Conservation (phyloP, 2,113 vertebrate species). For the Prunella fulvescens region DNA sequence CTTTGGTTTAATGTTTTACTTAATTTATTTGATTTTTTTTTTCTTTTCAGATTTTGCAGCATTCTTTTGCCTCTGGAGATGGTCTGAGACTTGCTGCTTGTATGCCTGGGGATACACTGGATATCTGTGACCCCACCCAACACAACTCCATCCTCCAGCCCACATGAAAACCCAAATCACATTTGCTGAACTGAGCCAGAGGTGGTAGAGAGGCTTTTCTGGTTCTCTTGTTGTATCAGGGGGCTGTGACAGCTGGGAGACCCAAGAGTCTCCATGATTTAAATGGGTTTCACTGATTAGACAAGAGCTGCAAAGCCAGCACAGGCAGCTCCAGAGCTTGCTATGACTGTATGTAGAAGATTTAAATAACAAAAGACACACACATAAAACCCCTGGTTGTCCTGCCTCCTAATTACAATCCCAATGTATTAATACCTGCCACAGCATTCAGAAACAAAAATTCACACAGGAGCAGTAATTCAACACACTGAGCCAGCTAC, state of each 20-base stretch:
- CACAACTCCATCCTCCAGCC: accelerated
- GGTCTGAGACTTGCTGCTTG: not conserved
- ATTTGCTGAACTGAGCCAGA: not conserved
- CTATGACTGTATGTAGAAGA: not conserved
- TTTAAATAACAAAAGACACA: not conserved
- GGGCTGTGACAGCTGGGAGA: not conserved
- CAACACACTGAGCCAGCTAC: not conserved
- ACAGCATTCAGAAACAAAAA: not conserved
- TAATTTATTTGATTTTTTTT: not conserved
- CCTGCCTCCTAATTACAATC: not conserved
- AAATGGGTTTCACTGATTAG: not conserved
- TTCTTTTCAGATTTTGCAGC: not conserved
- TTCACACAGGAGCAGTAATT: not conserved
- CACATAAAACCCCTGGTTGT: not conserved
- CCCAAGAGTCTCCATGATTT: not conserved
- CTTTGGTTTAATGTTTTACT: not conserved
- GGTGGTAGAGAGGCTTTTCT: not conserved
- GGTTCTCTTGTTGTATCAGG: not conserved
- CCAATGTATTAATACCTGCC: not conserved
- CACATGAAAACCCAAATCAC: accelerated
- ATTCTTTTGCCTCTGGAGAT: not conserved
- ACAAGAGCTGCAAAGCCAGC: not conserved
- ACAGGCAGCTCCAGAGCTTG: not conserved
- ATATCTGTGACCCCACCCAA: no score
- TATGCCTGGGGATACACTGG: accelerated